phyloP scores from a whole-genome alignment of 2,113 vertebrate genomes.

The Oceanodroma tethys region DNA sequence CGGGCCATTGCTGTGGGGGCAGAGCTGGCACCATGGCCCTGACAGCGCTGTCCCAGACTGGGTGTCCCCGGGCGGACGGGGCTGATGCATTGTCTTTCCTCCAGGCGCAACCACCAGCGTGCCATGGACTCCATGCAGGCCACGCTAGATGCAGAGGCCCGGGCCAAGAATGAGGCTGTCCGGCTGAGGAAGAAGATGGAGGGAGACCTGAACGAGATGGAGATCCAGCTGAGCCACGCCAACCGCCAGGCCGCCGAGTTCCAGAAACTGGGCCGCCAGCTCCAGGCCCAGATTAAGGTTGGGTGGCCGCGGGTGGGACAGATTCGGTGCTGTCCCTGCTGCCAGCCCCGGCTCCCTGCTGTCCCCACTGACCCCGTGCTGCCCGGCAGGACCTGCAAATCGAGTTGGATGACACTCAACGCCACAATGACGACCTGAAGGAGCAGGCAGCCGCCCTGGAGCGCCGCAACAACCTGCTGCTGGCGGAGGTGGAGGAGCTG shows the following conservation, averaged over 20 bases:
- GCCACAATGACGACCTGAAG: conserved; percentile 83
- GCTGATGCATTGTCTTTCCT: accelerated
- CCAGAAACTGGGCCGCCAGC: conserved; percentile 82
- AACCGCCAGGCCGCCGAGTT: conserved; percentile 85
- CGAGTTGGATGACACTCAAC: conserved; percentile 84
- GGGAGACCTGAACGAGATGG: conserved; percentile 90
- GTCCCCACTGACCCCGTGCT: accelerated
- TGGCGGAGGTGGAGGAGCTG: conserved; percentile 86
- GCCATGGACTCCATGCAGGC: conserved; percentile 89
- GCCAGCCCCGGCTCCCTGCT: not conserved
- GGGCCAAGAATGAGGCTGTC: conserved; percentile 88
- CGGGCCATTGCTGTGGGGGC: accelerated
- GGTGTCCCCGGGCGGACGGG: accelerated
- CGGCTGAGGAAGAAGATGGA: conserved; percentile 95
- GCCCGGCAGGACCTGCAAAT: conserved; percentile 82
- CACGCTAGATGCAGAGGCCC: conserved; percentile 85
- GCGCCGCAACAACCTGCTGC: conserved; percentile 82
- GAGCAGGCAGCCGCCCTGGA: conserved; percentile 86
- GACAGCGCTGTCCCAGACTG: not conserved
- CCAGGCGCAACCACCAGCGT: conserved; percentile 88
- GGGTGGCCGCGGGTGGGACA: accelerated
- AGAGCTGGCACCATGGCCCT: not conserved
- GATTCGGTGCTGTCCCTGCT: not conserved
- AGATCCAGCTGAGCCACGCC: conserved; percentile 89
- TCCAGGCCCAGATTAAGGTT: conserved; percentile 91